Evolutionary conservation across 2,888 invertebrate species (phyloP), one percentile per base, ranked within the genome.

Genomic region (Chouioia cunea): DNA sequence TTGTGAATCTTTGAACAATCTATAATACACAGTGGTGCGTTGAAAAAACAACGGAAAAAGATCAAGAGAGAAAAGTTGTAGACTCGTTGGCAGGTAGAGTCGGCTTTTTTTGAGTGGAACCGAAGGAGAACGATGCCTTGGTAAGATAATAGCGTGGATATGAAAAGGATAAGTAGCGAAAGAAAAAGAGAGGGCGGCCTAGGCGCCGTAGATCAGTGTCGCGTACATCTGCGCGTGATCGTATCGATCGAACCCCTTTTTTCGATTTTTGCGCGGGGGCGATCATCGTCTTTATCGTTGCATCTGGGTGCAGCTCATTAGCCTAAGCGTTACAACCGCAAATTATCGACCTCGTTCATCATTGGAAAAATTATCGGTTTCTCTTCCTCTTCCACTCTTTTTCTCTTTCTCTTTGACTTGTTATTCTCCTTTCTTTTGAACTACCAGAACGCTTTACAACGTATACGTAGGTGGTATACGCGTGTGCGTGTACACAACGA

Each of bases 321-420:
- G 82, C 80, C 80, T 83, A 83, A 83, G 80, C 83, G 83, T 78
- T 83, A 23, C 60, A 58, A 66, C 66, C 66, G 66, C 66, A 44
- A 65, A 70, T 70, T 64, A 70, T 70, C 70, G 59, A n/a, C 16
- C 66, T 59, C 59, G 58, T 58, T 53, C 52, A 66, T 53, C 66
- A 52, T 59, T 27, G 47, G 27, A n/a, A 36, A 15, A 27, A 48
- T 16, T 27, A 0, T 16, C 44, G 36, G 36, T 36, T n/a, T 58
- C 44, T n/a, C 4, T 58, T 8, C 44, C 15, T 46, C 20, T 46
- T 8, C 6, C 22, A n/a, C 15, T 12, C n/a, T 16, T 6, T 22
- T 46, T 47, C 22, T 59, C 22, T 20, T 10, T 20, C 20, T n/a
- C 10, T 27, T 54, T 16, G 36, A 56, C n/a, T n/a, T n/a, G n/a